These are phyloP conservation scores for Bombus fervidus DNA, from an alignment of 1,140 invertebrate species.

Conservation along the genomic window DNA sequence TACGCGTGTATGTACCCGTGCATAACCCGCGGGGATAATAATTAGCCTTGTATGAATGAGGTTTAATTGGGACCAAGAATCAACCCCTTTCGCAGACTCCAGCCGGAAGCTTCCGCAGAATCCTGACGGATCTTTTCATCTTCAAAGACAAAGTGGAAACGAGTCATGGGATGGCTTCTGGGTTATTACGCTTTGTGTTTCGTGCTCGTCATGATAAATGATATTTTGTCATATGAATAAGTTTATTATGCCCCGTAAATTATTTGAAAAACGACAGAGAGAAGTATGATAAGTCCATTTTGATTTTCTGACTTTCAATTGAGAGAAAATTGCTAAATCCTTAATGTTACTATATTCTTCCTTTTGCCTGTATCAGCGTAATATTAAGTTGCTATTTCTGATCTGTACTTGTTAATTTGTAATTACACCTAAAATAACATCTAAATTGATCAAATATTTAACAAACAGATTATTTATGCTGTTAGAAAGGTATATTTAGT, in stretches of 20 bases:
- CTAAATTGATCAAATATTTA: not conserved
- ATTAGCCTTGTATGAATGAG: slow-evolving; percentile 79
- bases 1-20: slow-evolving; percentile 62
- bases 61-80: slow-evolving; percentile 75
- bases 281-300: not conserved
- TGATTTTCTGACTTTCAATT: not conserved
- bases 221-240: not conserved
- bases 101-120: slow-evolving; percentile 61
- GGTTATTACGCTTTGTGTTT: slow-evolving; percentile 8
- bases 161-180: slow-evolving; percentile 4
- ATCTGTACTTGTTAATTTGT: too few species aligned
- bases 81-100: slow-evolving; percentile 65
- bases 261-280: too few species aligned
- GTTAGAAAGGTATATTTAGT: not conserved
- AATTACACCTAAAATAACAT: too few species aligned
- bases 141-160: slow-evolving; percentile 71
- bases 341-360: too few species aligned
- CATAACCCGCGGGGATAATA: slow-evolving; percentile 73
- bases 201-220: not conserved
- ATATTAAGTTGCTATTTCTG: not conserved
- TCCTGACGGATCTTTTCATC: slow-evolving; percentile 72
- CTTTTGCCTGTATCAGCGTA: too few species aligned
- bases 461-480: not conserved
- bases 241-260: not conserved
- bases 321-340: too few species aligned